Base-by-base conservation (phyloP, 1,140 invertebrate species). In the Drosophila nannoptera region DNA sequence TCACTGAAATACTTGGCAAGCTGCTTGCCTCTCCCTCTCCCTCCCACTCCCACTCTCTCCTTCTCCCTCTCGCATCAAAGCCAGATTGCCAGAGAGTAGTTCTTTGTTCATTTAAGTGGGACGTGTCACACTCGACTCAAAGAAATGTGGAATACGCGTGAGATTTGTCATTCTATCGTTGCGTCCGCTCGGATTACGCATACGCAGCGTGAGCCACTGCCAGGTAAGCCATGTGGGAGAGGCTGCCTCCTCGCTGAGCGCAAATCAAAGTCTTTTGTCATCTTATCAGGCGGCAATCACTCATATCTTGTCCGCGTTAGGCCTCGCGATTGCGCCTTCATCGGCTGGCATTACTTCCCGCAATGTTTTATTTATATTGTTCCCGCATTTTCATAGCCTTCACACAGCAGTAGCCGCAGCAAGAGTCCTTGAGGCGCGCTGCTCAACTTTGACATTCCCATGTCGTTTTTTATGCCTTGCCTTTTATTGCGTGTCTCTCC, bases 401-500 rank as follows among this genome's bases (percentile, higher is more conserved):
- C 65, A 61, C 65, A 62, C 58, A 49, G 59, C 73, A 66, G 49
- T 66, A 72, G 73, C 73, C 69, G 50, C 62, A 77, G 66, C 62
- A 52, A 70, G 58, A 80, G 69, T 67, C 65, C 62, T 65, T 43
- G 29, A 58, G 61, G 61, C 33, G 32, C 33, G 14, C 11, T 63
- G 53, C 69, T 78, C 46, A 69, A 65, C 63, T 50, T 71, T 63
- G 42, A 62, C 45, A 60, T 78, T 75, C 45, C 62, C 48, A 62
- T 38, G 66, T 72, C 43, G 54, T 77, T 65, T 82, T 74, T 81
- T 64, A 66, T 54, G 43, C 48, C 54, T 69, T 32, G 55, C 32
- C 40, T 72, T 83, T 77, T 74, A 82, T 82, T 82, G 70, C 64
- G 46, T 66, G 64, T 38, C 64, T 59, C 55, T 66, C 36, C 42